Evolutionary conservation across 2,113 vertebrate species (phyloP).

Genomic region (Carassius carassius): DNA sequence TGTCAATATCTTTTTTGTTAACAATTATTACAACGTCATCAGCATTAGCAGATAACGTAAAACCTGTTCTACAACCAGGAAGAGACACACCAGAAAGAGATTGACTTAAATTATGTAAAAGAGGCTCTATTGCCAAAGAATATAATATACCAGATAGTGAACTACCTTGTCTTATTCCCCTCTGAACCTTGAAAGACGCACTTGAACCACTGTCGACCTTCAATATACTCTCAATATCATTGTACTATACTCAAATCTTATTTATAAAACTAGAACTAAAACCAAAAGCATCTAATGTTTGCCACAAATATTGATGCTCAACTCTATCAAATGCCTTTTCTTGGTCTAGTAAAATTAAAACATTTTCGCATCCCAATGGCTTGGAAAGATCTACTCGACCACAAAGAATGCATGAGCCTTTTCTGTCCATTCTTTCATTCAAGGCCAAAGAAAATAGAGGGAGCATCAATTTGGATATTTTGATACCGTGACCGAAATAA

Average conservation of each 20-base stretch:
- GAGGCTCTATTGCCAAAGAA: not conserved
- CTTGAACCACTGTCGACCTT: not conserved
- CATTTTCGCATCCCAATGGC: not conserved
- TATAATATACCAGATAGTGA: not conserved
- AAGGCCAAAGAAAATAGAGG: constrained; percentile 10
- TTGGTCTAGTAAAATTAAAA: not conserved
- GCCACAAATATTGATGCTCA: constrained; percentile 3
- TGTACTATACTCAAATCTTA: not conserved
- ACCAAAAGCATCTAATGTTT: not conserved
- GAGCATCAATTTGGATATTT: not conserved
- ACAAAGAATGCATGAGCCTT: not conserved
- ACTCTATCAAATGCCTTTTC: not conserved
- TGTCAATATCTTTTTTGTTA: not conserved
- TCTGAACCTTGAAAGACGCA: no score
- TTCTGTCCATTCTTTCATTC: not conserved
- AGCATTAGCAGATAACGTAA: no score
- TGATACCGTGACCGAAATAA: not conserved
- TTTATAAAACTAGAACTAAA: not conserved
- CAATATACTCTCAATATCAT: not conserved
- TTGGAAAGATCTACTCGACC: not conserved
- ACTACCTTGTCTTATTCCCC: not conserved
- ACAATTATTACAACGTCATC: no score
- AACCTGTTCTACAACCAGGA: no score
- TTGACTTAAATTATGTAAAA: not conserved
- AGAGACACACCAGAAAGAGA: no score